Conservation (phyloP, 2,888 invertebrate species). For the Cephus pygmeus region DNA sequence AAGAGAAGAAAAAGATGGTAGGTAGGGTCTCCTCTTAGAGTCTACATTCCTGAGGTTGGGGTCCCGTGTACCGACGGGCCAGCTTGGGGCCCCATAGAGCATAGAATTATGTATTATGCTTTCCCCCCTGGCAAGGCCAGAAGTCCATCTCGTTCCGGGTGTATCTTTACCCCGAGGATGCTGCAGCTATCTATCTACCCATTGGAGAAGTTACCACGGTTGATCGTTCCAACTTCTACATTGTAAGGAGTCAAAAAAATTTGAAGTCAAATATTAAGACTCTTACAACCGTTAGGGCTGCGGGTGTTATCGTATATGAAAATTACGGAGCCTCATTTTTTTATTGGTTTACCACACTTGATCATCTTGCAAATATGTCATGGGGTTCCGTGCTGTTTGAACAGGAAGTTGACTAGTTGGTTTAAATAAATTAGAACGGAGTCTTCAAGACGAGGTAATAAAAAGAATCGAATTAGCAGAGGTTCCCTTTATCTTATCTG, state of each 20-base stretch:
- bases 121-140: neutral
- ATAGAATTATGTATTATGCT: slow-evolving; percentile 15
- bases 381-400: neutral
- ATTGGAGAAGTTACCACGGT: neutral
- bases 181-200: neutral
- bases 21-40: slow-evolving; percentile 6
- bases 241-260: neutral
- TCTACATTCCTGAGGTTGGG: slow-evolving; percentile 52
- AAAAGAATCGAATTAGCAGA: neutral
- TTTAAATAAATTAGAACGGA: neutral
- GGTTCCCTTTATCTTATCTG: neutral
- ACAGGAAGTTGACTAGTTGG: neutral
- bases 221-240: neutral
- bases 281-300: neutral
- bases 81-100: slow-evolving; percentile 13
- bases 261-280: neutral
- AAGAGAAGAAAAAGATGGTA: slow-evolving; percentile 24
- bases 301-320: neutral
- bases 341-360: neutral
- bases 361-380: neutral
- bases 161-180: neutral
- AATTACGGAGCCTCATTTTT: neutral
- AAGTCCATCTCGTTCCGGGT: slow-evolving; percentile 1
- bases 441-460: neutral
- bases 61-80: slow-evolving; percentile 24